Evolutionary conservation across 2,797 vertebrate species (phyloP), one percentile per base, ranked within the genome.

Genomic region (Spea hammondii): DNA sequence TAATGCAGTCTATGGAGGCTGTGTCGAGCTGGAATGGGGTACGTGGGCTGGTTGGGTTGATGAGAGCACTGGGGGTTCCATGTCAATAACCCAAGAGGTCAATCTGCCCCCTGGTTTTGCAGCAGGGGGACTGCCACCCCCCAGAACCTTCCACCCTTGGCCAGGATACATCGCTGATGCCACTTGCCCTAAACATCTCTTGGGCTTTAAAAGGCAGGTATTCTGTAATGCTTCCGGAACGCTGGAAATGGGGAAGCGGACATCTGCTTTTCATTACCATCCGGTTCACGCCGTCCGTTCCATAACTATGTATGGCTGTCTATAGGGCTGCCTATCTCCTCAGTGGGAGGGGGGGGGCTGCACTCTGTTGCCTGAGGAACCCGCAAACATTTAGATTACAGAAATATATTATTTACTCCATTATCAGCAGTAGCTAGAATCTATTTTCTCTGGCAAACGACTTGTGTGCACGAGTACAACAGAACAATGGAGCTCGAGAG

Each of bases 401-500:
- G 46, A 44, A 46, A 76, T 76, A 57, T 67, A 72, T 78, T 72
- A 65, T 17, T 72, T 72, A 72, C 60, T 48, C 11, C 47, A 17
- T 50, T 49, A n/a, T 14, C 5, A 55, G 45, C 45, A 9, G 17
- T 11, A 48, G 75, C 17, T 72, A 6, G 72, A n/a, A 65, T 72
- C 65, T 71, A 13, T 70, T 57, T 67, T 17, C 10, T 57, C 65
- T 68, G 74, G 64, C 74, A 32, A 5, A 14, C 10, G 59, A 51
- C 60, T 50, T 45, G 10, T 55, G 32, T 65, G 50, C 6, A 72
- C 8, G 17, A 75, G 11, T 70, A 11, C 48, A 46, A 51, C 5
- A 9, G 44, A 70, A 70, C 67, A 70, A 77, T 51, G 45, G 75
- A 53, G n/a, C 10, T 11, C n/a, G 14, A n/a, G 45, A 57, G 74